phyloP scores from a whole-genome alignment of 1,140 invertebrate species.

The Drosophila repletoides region DNA sequence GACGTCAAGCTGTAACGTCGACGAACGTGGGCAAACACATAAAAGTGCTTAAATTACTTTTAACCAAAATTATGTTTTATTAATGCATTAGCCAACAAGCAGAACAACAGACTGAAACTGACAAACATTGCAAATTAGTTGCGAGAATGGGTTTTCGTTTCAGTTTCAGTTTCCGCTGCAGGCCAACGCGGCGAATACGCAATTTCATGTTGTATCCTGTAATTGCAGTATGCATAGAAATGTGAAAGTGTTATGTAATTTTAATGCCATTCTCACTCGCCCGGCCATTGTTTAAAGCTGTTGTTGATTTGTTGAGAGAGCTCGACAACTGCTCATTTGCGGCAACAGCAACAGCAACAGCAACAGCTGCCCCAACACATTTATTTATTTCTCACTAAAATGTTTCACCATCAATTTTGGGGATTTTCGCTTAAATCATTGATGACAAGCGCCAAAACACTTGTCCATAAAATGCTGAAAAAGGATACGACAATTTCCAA shows the following conservation, averaged over 20 bases:
- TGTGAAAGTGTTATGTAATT: conserved; percentile 5
- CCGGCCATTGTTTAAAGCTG: no score
- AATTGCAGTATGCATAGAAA: conserved; percentile 14
- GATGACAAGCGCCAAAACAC: conserved; percentile 42
- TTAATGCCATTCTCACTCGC: conserved; percentile 6
- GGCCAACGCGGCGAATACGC: conserved; percentile 30
- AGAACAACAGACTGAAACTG: not conserved
- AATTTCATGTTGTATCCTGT: conserved; percentile 49
- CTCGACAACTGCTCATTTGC: conserved; percentile 52
- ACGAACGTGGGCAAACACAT: conserved; percentile 61
- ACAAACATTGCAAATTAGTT: conserved; percentile 47
- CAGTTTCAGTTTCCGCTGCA: conserved; percentile 12
- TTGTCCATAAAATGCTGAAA: conserved; percentile 2
- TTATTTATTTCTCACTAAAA: conserved; percentile 39
- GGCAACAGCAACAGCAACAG: conserved; percentile 33
- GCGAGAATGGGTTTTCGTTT: conserved; percentile 23
- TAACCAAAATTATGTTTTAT: conserved; percentile 79
- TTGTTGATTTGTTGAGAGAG: not conserved
- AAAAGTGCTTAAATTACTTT: conserved; percentile 79
- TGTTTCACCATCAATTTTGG: conserved; percentile 42
- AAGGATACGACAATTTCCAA: conserved; percentile 33
- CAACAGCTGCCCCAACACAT: conserved; percentile 30
- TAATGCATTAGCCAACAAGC: conserved; percentile 45
- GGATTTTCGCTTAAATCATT: conserved; percentile 66
- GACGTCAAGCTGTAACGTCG: no score